Conservation (phyloP, 1,140 invertebrate genomes). For the Colletes latitarsis region DNA sequence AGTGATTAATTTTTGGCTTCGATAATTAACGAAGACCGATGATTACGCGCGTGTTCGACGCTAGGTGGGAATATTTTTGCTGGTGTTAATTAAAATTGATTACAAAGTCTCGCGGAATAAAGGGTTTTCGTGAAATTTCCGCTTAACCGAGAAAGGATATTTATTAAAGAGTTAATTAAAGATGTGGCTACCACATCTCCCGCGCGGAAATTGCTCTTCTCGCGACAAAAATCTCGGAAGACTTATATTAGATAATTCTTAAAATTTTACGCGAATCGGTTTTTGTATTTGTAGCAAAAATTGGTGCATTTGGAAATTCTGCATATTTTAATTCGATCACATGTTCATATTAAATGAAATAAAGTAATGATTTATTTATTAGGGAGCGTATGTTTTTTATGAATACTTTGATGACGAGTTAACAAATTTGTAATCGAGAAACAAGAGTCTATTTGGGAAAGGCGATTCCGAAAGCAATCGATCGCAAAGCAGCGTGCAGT, state of each 20-base stretch:
- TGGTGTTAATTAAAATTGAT: conserved; percentile 37
- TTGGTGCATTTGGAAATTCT: too few species aligned
- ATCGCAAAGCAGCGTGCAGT: not conserved
- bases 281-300: too few species aligned
- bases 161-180: conserved; percentile 22
- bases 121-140: not conserved
- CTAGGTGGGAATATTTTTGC: not conserved
- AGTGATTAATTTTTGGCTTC: conserved; percentile 14
- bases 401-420: too few species aligned
- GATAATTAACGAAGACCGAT: not conserved
- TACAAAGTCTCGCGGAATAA: not conserved
- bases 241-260: not conserved
- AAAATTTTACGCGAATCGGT: too few species aligned
- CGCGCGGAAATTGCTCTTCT: not conserved
- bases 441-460: too few species aligned
- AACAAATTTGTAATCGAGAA: not conserved
- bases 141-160: not conserved
- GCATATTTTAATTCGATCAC: too few species aligned
- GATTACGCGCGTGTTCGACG: not conserved
- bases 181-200: not conserved
- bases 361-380: too few species aligned
- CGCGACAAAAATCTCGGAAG: not conserved
- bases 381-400: too few species aligned
- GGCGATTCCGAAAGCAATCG: not conserved
- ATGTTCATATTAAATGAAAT: too few species aligned